Conservation (phyloP, 2,113 vertebrate genomes). For the Toxotes chatareus region DNA sequence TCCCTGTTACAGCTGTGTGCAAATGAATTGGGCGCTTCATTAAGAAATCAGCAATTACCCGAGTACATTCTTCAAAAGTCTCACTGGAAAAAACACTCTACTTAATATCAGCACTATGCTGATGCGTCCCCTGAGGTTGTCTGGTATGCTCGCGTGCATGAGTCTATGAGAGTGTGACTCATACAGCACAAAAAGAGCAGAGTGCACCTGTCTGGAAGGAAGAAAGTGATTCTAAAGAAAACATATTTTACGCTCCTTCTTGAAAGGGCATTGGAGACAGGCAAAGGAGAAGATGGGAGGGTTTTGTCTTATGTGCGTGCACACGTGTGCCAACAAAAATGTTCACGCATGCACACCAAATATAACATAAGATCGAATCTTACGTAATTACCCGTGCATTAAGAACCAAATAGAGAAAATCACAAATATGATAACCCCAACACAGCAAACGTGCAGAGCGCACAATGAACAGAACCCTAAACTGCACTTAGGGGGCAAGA, state of each 20-base stretch:
- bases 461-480: background rate
- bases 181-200: slow-evolving; percentile 24
- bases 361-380: too few relatives aligned
- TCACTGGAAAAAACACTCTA: slow-evolving; percentile 21
- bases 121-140: slow-evolving; percentile 9
- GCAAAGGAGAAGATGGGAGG: slow-evolving; percentile 14
- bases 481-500: background rate
- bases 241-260: slow-evolving; percentile 36
- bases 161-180: slow-evolving; percentile 32
- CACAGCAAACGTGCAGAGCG: background rate
- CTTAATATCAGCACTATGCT: slow-evolving; percentile 25
- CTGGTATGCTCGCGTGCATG: slow-evolving; percentile 2
- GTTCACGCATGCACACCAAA: background rate
- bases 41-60: slow-evolving; percentile 56
- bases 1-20: slow-evolving; percentile 45
- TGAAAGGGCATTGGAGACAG: slow-evolving; percentile 25
- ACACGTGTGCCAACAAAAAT: background rate
- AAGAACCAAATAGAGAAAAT: background rate
- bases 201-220: slow-evolving; percentile 44
- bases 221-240: slow-evolving; percentile 27
- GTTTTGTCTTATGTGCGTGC: background rate
- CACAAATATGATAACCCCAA: background rate
- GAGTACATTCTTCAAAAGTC: slow-evolving; percentile 35
- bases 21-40: slow-evolving; percentile 47
- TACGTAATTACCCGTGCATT: background rate